Conservation (phyloP, 2,113 vertebrate species). For the Sinocyclocheilus rhinocerous region DNA sequence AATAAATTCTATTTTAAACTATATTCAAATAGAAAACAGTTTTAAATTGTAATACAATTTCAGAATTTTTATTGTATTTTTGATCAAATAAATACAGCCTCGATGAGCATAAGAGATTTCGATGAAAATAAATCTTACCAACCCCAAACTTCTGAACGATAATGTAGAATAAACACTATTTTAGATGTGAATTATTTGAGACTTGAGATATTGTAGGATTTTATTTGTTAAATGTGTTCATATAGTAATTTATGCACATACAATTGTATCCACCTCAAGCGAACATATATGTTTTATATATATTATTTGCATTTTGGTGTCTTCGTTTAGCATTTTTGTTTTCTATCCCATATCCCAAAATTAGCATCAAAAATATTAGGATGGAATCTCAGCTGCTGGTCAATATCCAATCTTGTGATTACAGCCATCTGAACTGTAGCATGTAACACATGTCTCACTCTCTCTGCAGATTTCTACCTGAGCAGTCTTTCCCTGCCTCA, state of each 20-base stretch:
- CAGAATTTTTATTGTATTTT: too few relatives aligned
- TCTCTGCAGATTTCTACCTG: constrained; percentile 83
- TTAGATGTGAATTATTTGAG: not conserved
- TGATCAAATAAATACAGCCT: too few relatives aligned
- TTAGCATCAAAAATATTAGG: not conserved
- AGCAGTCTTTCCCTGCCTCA: constrained; percentile 91
- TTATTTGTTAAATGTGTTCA: not conserved
- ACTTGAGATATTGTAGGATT: not conserved
- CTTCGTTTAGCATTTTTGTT: not conserved
- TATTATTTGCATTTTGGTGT: not conserved
- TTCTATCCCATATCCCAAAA: not conserved
- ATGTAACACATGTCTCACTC: not conserved
- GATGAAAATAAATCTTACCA: not conserved
- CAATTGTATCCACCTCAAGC: not conserved
- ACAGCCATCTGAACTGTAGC: not conserved
- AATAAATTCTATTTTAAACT: too few relatives aligned
- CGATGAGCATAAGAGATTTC: not conserved
- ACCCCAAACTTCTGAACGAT: not conserved
- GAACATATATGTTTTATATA: not conserved
- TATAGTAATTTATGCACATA: not conserved
- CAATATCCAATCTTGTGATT: not conserved
- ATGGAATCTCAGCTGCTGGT: not conserved
- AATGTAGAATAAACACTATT: not conserved
- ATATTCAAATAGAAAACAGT: too few relatives aligned
- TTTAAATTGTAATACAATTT: too few relatives aligned